Percentiles rank a stretch among this genome's conserved stretches.
Evolutionary conservation across 92 coral and sea anemone genomes (phyloP).

Genomic region (Anthopleura xanthogrammica): DNA sequence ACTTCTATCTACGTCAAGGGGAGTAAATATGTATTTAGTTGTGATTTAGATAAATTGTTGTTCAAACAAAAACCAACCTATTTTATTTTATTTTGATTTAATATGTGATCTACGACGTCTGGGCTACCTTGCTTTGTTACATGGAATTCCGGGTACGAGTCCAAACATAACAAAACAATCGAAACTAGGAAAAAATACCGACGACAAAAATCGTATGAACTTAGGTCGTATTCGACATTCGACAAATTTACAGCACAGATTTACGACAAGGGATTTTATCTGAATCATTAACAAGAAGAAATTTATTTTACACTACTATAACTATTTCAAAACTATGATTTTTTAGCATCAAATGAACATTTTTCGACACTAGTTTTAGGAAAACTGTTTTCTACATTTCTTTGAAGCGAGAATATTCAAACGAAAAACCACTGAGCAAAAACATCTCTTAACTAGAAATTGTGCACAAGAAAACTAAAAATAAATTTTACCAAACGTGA

Average conservation of each 20-base stretch:
- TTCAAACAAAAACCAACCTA: not conserved
- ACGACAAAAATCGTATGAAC: not conserved
- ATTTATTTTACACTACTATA: no score
- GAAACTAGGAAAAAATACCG: not conserved
- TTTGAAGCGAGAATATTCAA: no score
- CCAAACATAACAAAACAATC: not conserved
- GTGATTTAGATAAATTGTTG: not conserved
- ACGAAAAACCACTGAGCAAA: no score
- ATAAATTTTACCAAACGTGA: not conserved
- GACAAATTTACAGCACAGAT: not conserved
- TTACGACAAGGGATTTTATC: no score
- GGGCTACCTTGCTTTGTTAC: not conserved
- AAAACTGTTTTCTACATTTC: no score
- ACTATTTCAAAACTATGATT: no score
- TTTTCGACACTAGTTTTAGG: not conserved
- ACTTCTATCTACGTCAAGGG: not conserved
- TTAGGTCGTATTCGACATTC: not conserved
- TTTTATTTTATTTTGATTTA: not conserved
- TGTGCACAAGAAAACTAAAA: not conserved
- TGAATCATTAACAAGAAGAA: no score
- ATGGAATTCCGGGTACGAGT: not conserved
- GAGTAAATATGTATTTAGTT: not conserved
- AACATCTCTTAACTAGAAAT: no score
- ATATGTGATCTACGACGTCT: not conserved
- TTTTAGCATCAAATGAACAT: no score